Evolutionary conservation across 2,888 invertebrate genomes (phyloP).

Genomic region (Leucophenga maculata): DNA sequence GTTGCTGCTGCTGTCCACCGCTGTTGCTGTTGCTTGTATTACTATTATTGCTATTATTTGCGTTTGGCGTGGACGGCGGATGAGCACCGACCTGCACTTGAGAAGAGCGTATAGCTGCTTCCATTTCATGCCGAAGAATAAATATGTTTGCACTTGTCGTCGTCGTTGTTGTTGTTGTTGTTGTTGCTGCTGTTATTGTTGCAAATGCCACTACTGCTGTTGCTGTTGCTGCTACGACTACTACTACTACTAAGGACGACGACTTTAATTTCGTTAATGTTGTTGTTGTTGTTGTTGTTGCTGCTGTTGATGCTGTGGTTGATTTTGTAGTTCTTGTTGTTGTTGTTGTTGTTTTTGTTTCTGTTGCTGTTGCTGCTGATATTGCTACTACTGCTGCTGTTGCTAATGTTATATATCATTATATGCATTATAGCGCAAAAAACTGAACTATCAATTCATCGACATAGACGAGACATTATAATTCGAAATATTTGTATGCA

Average conservation of each 20-base stretch:
- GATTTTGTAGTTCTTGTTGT: neutral
- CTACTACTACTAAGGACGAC: slow-evolving; percentile 30
- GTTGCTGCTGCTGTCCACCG: slow-evolving; percentile 56
- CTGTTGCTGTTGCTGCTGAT: too few relatives aligned
- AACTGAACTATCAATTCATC: too few relatives aligned
- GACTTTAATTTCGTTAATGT: slow-evolving; percentile 37
- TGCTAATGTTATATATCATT: neutral
- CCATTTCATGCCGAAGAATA: slow-evolving; percentile 73
- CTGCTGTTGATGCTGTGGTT: neutral
- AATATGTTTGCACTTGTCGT: slow-evolving; percentile 34
- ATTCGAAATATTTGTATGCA: too few relatives aligned
- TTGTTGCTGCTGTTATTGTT: slow-evolving; percentile 37
- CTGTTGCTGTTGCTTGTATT: slow-evolving; percentile 61
- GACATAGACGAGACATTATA: too few relatives aligned
- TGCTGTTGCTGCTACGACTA: slow-evolving; percentile 34
- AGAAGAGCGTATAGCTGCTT: slow-evolving; percentile 73
- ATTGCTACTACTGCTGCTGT: neutral
- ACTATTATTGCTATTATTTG: slow-evolving; percentile 25
- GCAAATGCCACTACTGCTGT: slow-evolving; percentile 33
- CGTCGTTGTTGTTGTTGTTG: slow-evolving; percentile 35
- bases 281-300: slow-evolving; percentile 35
- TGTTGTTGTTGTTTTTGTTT: too few relatives aligned
- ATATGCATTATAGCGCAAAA: neutral
- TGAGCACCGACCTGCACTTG: slow-evolving; percentile 73
- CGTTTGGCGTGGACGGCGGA: slow-evolving; percentile 68